Conservation (phyloP, 2,888 invertebrate genomes). For the Leucoptera coffeella region DNA sequence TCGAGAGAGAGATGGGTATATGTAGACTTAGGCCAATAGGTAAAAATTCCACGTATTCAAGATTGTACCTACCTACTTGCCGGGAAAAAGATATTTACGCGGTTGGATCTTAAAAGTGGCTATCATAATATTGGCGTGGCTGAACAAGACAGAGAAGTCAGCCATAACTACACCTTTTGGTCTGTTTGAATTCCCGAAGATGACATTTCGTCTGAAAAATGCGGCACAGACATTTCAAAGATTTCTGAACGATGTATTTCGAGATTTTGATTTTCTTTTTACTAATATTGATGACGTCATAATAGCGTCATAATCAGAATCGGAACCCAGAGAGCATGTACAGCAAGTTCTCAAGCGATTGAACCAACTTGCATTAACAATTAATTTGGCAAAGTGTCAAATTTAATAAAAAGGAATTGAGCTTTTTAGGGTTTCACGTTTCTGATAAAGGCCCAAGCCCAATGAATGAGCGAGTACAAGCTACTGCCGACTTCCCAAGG, state of each 20-base stretch:
- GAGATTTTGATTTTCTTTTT: conserved; percentile 8
- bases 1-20: too few relatives aligned
- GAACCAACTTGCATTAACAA: neutral
- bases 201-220: conserved; percentile 14
- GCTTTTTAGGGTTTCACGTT: conserved; percentile 35
- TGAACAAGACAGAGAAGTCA: conserved; percentile 15
- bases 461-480: conserved; percentile 5
- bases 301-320: neutral
- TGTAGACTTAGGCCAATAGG: too few relatives aligned
- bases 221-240: conserved; percentile 14
- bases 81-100: too few relatives aligned
- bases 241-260: conserved; percentile 10
- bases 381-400: conserved; percentile 1
- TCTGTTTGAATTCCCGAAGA: too few relatives aligned
- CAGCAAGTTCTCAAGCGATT: neutral
- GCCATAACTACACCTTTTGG: too few relatives aligned
- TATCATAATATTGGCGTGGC: conserved; percentile 17
- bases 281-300: neutral
- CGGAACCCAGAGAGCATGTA: neutral
- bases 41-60: too few relatives aligned
- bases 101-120: conserved; percentile 15
- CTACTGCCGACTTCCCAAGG: conserved; percentile 5
- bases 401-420: conserved; percentile 1
- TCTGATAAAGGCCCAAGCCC: conserved; percentile 57
- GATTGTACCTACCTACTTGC: too few relatives aligned